phyloP scores from a whole-genome alignment of 2,113 vertebrate species.

The Pogona vitticeps region DNA sequence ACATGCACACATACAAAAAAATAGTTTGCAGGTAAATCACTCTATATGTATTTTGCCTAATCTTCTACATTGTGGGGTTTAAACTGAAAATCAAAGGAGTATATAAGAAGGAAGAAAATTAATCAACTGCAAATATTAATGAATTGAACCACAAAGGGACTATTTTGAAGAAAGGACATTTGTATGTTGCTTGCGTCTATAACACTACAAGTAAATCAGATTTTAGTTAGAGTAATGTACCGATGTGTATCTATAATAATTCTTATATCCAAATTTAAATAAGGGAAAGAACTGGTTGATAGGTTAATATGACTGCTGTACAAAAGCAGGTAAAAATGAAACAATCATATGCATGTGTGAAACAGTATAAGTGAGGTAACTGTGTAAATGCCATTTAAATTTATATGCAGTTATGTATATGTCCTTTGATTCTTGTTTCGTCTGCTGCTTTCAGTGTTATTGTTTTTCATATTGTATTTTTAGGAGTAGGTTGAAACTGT shows the following conservation, averaged over 20 bases:
- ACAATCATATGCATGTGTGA: no score
- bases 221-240: neutral
- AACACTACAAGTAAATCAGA: neutral
- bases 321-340: no score
- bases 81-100: constrained; percentile 6
- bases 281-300: neutral
- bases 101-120: neutral
- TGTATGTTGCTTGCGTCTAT: neutral
- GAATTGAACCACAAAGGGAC: constrained; percentile 7
- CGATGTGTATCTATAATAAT: neutral
- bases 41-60: neutral
- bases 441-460: neutral
- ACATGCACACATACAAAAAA: neutral
- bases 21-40: neutral
- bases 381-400: no score
- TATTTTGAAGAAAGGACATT: neutral
- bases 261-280: neutral
- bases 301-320: neutral
- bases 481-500: neutral
- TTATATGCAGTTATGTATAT: no score
- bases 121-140: neutral
- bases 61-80: neutral
- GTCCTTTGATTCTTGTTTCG: no score
- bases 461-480: neutral
- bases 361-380: no score